A percentile compares a stretch with the other conserved stretches of the same genome.
These are phyloP conservation scores for Nibea albiflora DNA, from an alignment of 2,113 vertebrate genomes.

Conservation along the genomic window DNA sequence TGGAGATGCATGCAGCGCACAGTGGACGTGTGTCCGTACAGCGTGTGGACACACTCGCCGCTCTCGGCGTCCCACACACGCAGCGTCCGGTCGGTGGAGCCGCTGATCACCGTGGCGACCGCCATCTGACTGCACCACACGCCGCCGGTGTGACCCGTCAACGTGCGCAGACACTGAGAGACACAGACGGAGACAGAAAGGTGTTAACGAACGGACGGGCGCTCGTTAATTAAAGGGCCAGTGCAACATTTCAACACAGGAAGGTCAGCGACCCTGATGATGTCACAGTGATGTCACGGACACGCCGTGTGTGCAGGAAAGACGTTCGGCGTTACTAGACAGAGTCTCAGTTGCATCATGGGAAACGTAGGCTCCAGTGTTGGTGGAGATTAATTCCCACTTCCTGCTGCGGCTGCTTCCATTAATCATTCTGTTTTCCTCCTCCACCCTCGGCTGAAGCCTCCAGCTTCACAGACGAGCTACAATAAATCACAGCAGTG, in stretches of 20 bases:
- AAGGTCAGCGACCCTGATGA: not conserved
- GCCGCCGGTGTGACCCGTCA: conserved; percentile 94
- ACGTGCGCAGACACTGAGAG: conserved; percentile 92
- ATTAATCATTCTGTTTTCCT: too few relatives aligned
- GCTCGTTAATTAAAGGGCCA: not conserved
- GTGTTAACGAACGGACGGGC: not conserved
- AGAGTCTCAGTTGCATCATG: not conserved
- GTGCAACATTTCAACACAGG: too few relatives aligned
- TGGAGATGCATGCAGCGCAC: conserved; percentile 99
- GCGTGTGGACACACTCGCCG: conserved; percentile 93
- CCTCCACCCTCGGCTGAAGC: too few relatives aligned
- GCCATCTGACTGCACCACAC: conserved; percentile 99
- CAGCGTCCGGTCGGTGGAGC: conserved; percentile 95
- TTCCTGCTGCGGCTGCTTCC: too few relatives aligned
- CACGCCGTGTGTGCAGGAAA: not conserved
- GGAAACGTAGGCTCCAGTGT: not conserved
- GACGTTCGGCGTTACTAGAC: not conserved
- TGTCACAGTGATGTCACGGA: not conserved
- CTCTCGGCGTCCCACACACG: conserved; percentile 97
- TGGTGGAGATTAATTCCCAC: too few relatives aligned
- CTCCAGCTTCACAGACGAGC: too few relatives aligned
- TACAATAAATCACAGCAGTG: too few relatives aligned
- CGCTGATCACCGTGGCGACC: conserved; percentile 95
- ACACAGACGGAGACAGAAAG: not conserved
- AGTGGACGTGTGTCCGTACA: conserved; percentile 96